These are phyloP conservation scores for Diaprepes abbreviatus DNA, from an alignment of 2,888 invertebrate genomes.

Conservation along the genomic window DNA sequence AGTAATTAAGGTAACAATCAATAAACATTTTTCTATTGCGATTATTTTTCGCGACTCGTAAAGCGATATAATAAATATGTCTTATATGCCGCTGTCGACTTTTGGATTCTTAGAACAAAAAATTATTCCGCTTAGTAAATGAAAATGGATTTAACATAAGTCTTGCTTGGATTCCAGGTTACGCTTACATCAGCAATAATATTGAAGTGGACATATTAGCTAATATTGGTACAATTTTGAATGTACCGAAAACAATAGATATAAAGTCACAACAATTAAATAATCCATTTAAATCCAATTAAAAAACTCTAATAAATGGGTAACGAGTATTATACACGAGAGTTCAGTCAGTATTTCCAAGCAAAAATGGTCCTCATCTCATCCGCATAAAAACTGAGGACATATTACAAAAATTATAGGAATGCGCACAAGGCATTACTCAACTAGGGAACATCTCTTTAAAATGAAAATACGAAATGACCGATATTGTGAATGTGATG, in stretches of 20 bases:
- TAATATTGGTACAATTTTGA: background rate
- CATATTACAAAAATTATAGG: background rate
- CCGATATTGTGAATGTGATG: too few relatives aligned
- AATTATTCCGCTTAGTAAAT: background rate
- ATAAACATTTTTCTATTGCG: background rate
- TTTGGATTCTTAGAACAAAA: slow-evolving; percentile 1
- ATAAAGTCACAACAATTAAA: too few relatives aligned
- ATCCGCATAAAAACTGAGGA: background rate
- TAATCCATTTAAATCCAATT: background rate
- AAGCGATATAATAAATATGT: background rate
- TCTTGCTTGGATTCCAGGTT: slow-evolving; percentile 3
- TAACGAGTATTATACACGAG: background rate
- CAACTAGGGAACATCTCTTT: too few relatives aligned
- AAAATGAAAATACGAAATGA: too few relatives aligned
- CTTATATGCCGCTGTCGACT: background rate
- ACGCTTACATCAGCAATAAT: background rate
- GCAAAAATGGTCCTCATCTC: background rate
- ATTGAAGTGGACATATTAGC: background rate
- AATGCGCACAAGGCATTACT: too few relatives aligned
- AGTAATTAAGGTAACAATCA: slow-evolving; percentile 2
- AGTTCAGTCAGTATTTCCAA: background rate
- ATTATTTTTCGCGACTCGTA: background rate
- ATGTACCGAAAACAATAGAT: background rate
- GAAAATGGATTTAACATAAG: background rate
- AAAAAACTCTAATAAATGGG: background rate